These are phyloP conservation scores for Caenorhabditis sulstoni DNA, from an alignment of 2,888 invertebrate genomes.

Conservation along the genomic window DNA sequence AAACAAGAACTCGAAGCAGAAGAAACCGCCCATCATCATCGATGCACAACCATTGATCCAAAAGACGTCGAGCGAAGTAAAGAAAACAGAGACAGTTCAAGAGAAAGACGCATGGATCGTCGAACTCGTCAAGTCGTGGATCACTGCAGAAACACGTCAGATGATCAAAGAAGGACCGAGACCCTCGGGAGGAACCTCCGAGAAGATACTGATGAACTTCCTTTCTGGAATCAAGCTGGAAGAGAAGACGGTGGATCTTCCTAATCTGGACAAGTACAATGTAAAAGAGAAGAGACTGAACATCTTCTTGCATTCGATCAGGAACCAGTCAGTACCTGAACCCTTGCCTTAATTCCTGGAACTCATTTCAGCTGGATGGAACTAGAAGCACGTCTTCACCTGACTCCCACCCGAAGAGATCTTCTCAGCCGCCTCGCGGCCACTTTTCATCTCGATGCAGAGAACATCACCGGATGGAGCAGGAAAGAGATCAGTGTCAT, in stretches of 20 bases:
- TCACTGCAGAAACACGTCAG: slow-evolving; percentile 34
- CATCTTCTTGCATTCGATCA: slow-evolving; percentile 58
- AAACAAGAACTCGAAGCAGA: slow-evolving; percentile 34
- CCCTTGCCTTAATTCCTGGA: neutral
- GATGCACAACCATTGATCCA: slow-evolving; percentile 20
- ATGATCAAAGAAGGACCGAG: slow-evolving; percentile 33
- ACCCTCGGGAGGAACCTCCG: slow-evolving; percentile 41
- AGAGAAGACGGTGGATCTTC: slow-evolving; percentile 44
- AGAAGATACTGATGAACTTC: slow-evolving; percentile 49
- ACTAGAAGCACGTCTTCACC: slow-evolving; percentile 53
- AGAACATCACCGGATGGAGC: slow-evolving; percentile 62
- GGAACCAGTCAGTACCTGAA: slow-evolving; percentile 46
- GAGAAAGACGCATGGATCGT: slow-evolving; percentile 34
- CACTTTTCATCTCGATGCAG: slow-evolving; percentile 56
- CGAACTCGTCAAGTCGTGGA: slow-evolving; percentile 37
- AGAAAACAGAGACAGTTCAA: neutral
- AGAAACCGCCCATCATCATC: slow-evolving; percentile 46
- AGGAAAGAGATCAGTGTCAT: slow-evolving; percentile 36
- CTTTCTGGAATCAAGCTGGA: slow-evolving; percentile 38
- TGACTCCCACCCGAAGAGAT: slow-evolving; percentile 51
- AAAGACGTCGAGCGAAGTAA: neutral
- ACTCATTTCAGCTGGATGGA: slow-evolving; percentile 58
- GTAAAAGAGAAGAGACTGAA: slow-evolving; percentile 58
- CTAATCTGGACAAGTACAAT: slow-evolving; percentile 61
- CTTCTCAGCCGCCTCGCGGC: slow-evolving; percentile 49